These are phyloP conservation scores for Brenthis hecate DNA, from an alignment of 2,888 invertebrate genomes.

Conservation along the genomic window DNA sequence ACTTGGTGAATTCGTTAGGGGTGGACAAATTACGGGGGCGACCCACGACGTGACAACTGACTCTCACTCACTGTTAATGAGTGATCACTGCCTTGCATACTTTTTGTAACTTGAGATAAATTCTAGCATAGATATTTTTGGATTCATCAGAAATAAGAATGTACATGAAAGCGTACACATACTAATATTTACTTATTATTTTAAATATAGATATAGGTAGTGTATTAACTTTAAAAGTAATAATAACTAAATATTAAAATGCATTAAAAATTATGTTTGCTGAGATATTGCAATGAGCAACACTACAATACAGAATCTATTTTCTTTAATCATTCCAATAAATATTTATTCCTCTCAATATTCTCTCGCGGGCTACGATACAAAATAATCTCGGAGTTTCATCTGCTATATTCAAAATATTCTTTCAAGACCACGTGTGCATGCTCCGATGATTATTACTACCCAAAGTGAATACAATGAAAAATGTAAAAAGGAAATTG, in stretches of 20 bases:
- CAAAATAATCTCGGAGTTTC: constrained; percentile 56
- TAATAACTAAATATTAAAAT: neutral
- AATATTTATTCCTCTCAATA: constrained; percentile 68
- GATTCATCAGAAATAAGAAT: constrained; percentile 3
- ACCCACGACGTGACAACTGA: constrained; percentile 56
- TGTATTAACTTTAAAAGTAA: too few species aligned
- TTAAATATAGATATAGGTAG: too few species aligned
- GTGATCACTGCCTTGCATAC: constrained; percentile 52
- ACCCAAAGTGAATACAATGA: constrained; percentile 31
- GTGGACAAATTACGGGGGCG: constrained; percentile 63
- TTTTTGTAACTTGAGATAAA: constrained; percentile 36
- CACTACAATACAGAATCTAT: constrained; percentile 45
- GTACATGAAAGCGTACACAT: neutral
- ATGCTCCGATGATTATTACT: constrained; percentile 73
- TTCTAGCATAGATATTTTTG: constrained; percentile 17
- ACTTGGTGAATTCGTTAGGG: constrained; percentile 63
- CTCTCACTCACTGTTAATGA: constrained; percentile 67
- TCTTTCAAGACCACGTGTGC: constrained; percentile 66
- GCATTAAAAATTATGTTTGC: neutral
- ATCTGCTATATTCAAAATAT: constrained; percentile 60
- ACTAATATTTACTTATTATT: too few species aligned
- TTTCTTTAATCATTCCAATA: constrained; percentile 60
- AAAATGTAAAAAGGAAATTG: constrained; percentile 11
- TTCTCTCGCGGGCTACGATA: constrained; percentile 61
- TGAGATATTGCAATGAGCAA: constrained; percentile 18